Evolutionary conservation across 2,113 vertebrate genomes (phyloP).

Genomic region (Thalassoma bifasciatum): DNA sequence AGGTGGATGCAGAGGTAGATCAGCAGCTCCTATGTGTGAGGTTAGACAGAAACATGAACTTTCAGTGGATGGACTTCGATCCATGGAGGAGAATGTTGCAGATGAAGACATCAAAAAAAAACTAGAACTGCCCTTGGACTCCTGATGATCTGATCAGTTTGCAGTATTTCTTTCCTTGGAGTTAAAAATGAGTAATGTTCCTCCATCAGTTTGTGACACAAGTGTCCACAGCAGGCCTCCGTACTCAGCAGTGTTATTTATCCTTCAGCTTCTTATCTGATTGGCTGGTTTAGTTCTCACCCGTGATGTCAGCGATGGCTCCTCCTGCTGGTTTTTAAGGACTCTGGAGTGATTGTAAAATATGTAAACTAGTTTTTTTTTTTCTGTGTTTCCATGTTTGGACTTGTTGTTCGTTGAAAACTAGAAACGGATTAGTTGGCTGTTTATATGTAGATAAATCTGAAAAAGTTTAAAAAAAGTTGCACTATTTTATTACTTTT

Average conservation of each 20-base stretch:
- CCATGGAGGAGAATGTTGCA: no score
- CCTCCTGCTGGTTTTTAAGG: slow-evolving; percentile 81
- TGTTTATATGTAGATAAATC: slow-evolving; percentile 83
- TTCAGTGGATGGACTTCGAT: no score
- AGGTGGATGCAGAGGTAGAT: no score
- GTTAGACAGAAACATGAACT: no score
- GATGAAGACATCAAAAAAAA: background rate
- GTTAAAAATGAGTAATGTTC: no score
- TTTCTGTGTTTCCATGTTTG: slow-evolving; percentile 60
- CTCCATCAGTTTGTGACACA: background rate
- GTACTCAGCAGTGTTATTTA: slow-evolving; percentile 3
- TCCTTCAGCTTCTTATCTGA: background rate
- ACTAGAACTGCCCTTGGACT: no score
- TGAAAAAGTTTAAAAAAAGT: slow-evolving; percentile 75
- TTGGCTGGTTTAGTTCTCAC: slow-evolving; percentile 14
- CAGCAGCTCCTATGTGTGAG: no score
- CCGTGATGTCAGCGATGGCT: slow-evolving; percentile 16
- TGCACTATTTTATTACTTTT: slow-evolving; percentile 88
- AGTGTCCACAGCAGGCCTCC: slow-evolving; percentile 14
- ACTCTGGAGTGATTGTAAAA: slow-evolving; percentile 68
- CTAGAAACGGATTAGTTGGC: slow-evolving; percentile 50
- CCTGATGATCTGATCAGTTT: no score
- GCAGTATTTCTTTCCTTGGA: no score
- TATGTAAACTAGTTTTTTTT: slow-evolving; percentile 82
- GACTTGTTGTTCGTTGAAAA: slow-evolving; percentile 43